Evolutionary conservation across 1,140 invertebrate species (phyloP), one percentile per base, ranked within the genome.

Genomic region (Coenobita brevimanus): DNA sequence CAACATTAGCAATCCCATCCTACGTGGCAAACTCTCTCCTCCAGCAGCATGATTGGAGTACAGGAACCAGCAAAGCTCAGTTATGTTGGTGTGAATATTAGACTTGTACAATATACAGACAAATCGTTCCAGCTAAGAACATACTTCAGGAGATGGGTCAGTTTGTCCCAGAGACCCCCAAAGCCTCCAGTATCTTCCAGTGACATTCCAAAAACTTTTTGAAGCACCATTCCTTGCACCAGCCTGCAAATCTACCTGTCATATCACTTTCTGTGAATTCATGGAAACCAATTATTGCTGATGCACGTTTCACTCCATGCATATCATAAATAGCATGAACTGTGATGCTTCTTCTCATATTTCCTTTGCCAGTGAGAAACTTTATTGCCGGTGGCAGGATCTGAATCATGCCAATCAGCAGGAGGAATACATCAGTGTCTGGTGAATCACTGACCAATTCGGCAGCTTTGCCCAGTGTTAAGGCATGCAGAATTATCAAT

Each of bases 121-220:
- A 69, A 69, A 69, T 15, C 27, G 67, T 69, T 69, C 67, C 67
- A 69, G 67, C 67, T 69, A 27, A 69, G 27, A 69, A 27, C 27
- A 30, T 30, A 69, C 67, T 15, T 69, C 15, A 13, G 73, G 8
- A 6, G 73, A 41, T 13, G 27, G 73, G 30, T 76, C 73, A 36
- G 17, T 43, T 6, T 76, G 17, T 17, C 36, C 36, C 73, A 41
- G 27, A 36, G 36, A 36, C n/a, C 36, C 41, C 73, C 27, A 69
- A 27, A 15, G 27, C 10, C 15, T 69, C 27, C 67, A 69, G 27
- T 15, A 69, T 69, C 67, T 69, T 27, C 10, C 27, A 17, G 30
- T 69, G 10, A 69, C 67, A 69, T 10, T 8, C 10, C 27, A 69
- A 15, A 10, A 69, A 69, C 10, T 10, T 27, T 30, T 69, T 69